Evolutionary conservation across 2,797 vertebrate species (phyloP).

Genomic region (Carcharodon carcharias): DNA sequence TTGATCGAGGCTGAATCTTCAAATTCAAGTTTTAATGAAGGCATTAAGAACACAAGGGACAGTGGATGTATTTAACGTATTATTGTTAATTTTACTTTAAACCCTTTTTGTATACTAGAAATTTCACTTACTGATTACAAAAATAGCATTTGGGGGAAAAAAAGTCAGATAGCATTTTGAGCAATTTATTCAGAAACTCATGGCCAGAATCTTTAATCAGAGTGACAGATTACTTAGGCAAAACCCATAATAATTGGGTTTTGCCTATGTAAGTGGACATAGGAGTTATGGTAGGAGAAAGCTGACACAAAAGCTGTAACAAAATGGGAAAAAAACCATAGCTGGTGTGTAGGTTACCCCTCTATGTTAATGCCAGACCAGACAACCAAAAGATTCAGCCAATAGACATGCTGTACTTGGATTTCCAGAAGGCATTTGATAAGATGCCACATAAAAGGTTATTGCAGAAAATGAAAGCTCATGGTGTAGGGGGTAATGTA

Average conservation of each 20-base stretch:
- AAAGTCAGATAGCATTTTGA: neutral
- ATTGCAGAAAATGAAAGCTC: too few relatives aligned
- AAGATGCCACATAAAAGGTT: too few relatives aligned
- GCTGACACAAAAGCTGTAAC: neutral
- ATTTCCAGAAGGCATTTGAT: too few relatives aligned
- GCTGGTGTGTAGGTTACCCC: neutral
- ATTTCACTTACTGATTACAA: neutral
- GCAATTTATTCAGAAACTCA: neutral
- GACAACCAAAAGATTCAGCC: neutral
- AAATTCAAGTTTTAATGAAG: neutral
- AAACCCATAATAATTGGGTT: neutral
- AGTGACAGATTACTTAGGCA: neutral
- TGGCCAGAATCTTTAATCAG: neutral
- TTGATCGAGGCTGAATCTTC: neutral
- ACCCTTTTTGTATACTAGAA: neutral
- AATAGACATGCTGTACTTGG: too few relatives aligned
- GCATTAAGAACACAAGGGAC: neutral
- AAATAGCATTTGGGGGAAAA: neutral
- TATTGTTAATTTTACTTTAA: neutral
- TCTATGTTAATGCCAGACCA: neutral
- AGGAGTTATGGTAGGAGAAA: neutral
- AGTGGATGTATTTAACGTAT: neutral
- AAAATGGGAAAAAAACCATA: neutral
- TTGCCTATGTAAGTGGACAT: neutral
- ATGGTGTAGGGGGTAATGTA: too few relatives aligned